Percentiles rank a stretch among this genome's conserved stretches.
Conservation (phyloP, 2,888 invertebrate species). For the Yponomeuta evonymella region DNA sequence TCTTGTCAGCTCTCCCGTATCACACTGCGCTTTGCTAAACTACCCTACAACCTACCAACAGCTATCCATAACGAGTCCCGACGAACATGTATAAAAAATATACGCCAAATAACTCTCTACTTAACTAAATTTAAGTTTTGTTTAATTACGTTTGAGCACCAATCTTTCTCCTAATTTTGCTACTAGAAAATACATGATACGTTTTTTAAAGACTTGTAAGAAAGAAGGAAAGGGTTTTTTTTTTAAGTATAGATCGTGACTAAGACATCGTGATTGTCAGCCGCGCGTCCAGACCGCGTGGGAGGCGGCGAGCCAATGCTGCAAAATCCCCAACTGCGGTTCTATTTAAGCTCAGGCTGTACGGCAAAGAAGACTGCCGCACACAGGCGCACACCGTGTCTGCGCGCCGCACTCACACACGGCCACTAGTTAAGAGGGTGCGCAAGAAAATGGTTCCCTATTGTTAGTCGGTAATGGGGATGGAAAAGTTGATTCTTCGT, state of each 20-base stretch:
- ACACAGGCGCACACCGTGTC: slow-evolving; percentile 17
- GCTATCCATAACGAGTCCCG: slow-evolving; percentile 55
- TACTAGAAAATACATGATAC: slow-evolving; percentile 67
- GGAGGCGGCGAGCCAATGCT: slow-evolving; percentile 57
- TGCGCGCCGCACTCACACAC: slow-evolving; percentile 20
- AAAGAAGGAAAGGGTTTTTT: slow-evolving; percentile 39
- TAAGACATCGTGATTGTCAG: slow-evolving; percentile 51
- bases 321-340: slow-evolving; percentile 26
- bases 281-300: slow-evolving; percentile 41
- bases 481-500: slow-evolving; percentile 62
- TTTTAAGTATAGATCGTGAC: slow-evolving; percentile 28
- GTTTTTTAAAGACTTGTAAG: slow-evolving; percentile 49
- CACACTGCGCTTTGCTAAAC: slow-evolving; percentile 37
- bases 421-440: slow-evolving; percentile 51
- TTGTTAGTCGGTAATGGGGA: slow-evolving; percentile 65
- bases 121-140: neutral
- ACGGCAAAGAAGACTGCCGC: slow-evolving; percentile 21
- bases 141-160: slow-evolving; percentile 56
- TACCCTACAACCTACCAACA: slow-evolving; percentile 37
- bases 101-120: neutral
- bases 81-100: slow-evolving; percentile 47
- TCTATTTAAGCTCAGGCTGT: slow-evolving; percentile 45
- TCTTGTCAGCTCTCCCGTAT: slow-evolving; percentile 39
- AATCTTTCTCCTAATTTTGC: slow-evolving; percentile 35
- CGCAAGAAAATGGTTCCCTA: slow-evolving; percentile 61